phyloP scores from a whole-genome alignment of 2,888 invertebrate species.

The Formica aserva region DNA sequence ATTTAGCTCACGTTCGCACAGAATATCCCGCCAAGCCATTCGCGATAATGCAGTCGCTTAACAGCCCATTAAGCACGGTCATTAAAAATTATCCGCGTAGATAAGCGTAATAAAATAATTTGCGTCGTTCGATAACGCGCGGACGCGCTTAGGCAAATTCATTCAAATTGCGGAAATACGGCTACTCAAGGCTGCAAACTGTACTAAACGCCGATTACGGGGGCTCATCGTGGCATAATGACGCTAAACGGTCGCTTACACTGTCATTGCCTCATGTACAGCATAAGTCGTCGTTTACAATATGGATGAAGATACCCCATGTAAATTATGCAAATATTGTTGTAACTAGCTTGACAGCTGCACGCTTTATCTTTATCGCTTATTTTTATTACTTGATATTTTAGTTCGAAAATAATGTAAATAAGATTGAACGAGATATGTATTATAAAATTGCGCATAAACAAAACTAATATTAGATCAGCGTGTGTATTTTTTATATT shows the following conservation, averaged over 20 bases:
- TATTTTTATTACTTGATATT: neutral
- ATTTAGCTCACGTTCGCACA: conserved; percentile 20
- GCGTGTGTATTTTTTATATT: neutral
- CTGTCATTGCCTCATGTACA: conserved; percentile 38
- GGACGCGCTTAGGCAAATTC: conserved; percentile 68
- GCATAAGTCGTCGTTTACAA: conserved; percentile 40
- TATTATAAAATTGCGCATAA: neutral
- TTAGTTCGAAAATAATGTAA: neutral
- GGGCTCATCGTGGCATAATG: conserved; percentile 51
- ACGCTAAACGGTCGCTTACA: conserved; percentile 60
- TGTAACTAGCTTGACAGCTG: conserved; percentile 31
- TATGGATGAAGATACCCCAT: conserved; percentile 22
- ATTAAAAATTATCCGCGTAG: conserved; percentile 66
- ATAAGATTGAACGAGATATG: neutral
- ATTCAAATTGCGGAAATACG: conserved; percentile 68
- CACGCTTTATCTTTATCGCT: neutral
- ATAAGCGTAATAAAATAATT: conserved; percentile 70
- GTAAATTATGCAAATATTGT: conserved; percentile 48
- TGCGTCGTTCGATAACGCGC: conserved; percentile 19
- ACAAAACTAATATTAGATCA: neutral
- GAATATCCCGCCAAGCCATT: conserved; percentile 15
- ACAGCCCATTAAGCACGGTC: conserved; percentile 57
- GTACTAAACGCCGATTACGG: conserved; percentile 65
- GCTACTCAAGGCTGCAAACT: conserved; percentile 67
- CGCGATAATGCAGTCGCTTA: conserved; percentile 58